Evolutionary conservation across 1,140 invertebrate species (phyloP), one percentile per base, ranked within the genome.

Genomic region (Eumaeus atala): DNA sequence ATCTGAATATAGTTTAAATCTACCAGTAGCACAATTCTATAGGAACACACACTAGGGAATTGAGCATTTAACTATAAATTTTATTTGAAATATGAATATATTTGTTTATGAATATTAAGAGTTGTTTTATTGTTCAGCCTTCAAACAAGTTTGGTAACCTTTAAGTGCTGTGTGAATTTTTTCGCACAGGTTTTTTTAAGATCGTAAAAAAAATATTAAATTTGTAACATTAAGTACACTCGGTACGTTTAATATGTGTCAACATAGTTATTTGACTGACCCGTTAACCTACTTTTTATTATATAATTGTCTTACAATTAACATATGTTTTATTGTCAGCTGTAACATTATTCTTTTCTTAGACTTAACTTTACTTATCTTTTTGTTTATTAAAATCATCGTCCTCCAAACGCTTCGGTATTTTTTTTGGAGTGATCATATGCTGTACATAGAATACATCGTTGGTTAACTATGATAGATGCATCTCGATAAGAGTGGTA

Each of bases 81-180:
- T 40, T 40, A 7, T 40, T 40, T 14, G 9, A 40, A 40, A 40
- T 40, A 14, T 16, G n/a, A 16, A 1, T 40, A 12, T 44, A 1
- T 44, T 44, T 44, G 40, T 44, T 44, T 40, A 40, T 40, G 12
- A 44, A 44, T 44, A 44, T 44, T 16, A 44, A 3, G 6, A 44
- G 9, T 18, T 44, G 16, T 16, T 44, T 44, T 44, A 44, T 44
- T 17, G 9, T 44, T 28, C 12, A 44, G 40, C 40, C 40, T 44
- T 44, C 40, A 44, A 44, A 44, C 14, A 14, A 6, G 40, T 44
- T 44, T 44, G 14, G 40, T 44, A 44, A 44, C 40, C 40, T 44
- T 44, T 44, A 44, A 44, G 16, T 16, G 16, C 40, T 44, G 40
- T 16, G 40, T 44, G 16, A 44, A 18, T 44, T 44, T 28, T 37